phyloP scores from a whole-genome alignment of 2,113 vertebrate genomes.

The Alouatta palliata region DNA sequence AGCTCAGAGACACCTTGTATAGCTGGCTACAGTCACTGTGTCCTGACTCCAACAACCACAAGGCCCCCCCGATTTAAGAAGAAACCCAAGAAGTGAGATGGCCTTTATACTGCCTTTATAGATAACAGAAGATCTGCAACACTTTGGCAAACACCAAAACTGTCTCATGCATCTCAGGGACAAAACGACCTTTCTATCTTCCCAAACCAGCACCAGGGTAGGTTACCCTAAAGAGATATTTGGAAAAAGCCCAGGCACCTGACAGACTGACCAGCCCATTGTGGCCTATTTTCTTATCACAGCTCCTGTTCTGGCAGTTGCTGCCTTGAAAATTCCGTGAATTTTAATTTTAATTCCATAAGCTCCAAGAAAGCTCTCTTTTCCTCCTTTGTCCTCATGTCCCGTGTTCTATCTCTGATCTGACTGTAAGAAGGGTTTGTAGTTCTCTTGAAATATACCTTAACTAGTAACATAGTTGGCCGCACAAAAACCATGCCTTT shows the following conservation, averaged over 20 bases:
- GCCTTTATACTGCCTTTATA: not conserved
- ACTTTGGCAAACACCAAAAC: not conserved
- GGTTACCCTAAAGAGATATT: not conserved
- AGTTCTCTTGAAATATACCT: not conserved
- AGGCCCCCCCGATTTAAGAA: not conserved
- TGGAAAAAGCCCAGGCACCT: not conserved
- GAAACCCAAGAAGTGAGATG: not conserved
- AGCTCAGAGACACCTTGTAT: constrained; percentile 35
- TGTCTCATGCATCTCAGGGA: not conserved
- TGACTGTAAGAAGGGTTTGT: not conserved
- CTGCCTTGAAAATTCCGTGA: constrained; percentile 22
- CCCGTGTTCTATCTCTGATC: not conserved
- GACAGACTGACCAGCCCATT: constrained; percentile 17
- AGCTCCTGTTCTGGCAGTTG: not conserved
- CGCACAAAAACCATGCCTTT: not conserved
- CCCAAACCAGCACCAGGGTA: not conserved
- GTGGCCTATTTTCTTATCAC: not conserved
- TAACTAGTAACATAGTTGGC: not conserved
- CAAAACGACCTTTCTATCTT: not conserved
- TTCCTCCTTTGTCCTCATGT: not conserved
- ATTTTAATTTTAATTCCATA: constrained; percentile 43
- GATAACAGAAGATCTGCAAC: not conserved
- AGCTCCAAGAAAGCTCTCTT: not conserved
- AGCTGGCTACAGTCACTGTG: not conserved
- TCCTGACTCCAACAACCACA: not conserved